These are phyloP conservation scores for Chaetodon trifasciatus DNA, from an alignment of 2,797 vertebrate genomes.

Conservation along the genomic window DNA sequence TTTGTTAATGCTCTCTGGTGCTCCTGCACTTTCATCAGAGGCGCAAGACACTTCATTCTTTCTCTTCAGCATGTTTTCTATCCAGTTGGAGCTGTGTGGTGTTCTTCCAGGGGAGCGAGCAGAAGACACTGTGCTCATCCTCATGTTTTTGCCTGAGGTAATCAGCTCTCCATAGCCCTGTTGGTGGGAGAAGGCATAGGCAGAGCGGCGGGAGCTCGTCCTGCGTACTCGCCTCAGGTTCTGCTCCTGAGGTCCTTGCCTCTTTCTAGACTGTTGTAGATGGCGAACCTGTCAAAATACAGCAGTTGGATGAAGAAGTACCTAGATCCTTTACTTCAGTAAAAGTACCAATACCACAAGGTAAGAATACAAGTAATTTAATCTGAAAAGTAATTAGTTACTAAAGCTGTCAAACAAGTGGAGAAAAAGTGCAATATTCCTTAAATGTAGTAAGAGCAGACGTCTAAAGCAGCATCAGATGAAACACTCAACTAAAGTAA, in stretches of 20 bases:
- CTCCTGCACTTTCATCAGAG: slow-evolving; percentile 48
- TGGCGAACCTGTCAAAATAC: slow-evolving; percentile 80
- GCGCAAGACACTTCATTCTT: slow-evolving; percentile 74
- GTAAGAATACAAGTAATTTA: neutral
- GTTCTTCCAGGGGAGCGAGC: slow-evolving; percentile 70
- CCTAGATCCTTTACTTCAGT: neutral
- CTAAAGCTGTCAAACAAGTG: neutral
- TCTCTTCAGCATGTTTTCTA: slow-evolving; percentile 75
- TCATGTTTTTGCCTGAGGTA: slow-evolving; percentile 91
- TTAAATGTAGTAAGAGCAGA: neutral
- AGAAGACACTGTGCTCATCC: slow-evolving; percentile 51
- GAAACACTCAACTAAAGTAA: slow-evolving; percentile 1
- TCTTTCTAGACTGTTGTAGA: slow-evolving; percentile 84
- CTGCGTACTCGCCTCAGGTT: slow-evolving; percentile 83
- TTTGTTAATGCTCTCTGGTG: slow-evolving; percentile 54
- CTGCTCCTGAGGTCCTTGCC: slow-evolving; percentile 78
- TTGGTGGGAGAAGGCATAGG: slow-evolving; percentile 90
- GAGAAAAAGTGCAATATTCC: neutral
- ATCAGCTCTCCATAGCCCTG: slow-evolving; percentile 90
- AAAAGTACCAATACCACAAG: neutral
- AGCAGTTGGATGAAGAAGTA: slow-evolving; percentile 5
- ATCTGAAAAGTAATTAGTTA: neutral
- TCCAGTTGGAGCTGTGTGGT: slow-evolving; percentile 78
- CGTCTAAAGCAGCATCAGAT: neutral
- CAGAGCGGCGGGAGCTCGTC: slow-evolving; percentile 88